Base-by-base conservation (phyloP, 2,888 invertebrate genomes). In the Hirudinaria manillensis region DNA sequence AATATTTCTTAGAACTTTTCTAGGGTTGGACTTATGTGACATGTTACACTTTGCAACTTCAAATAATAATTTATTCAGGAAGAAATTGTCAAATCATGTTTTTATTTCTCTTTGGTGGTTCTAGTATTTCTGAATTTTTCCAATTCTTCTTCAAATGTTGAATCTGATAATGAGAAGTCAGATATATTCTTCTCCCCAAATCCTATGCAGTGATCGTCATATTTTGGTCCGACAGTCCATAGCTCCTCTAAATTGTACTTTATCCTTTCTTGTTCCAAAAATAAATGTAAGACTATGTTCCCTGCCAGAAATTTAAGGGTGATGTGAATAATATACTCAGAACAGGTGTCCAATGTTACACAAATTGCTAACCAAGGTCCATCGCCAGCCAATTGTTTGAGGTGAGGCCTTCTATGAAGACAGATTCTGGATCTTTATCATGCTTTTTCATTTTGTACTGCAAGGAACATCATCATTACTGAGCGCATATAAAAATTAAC, bases 211-310 rank as follows among this genome's bases (percentile, higher is more conserved):
- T 76, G 67, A 4, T 45, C 38, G 32, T 78, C 78, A n/a, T 67
- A 72, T 27, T 76, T 76, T 7, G 75, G 70, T 1, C 96, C 96
- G 27, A 94, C 89, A 56, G 92, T 88, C 97, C 96, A 97, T 53
- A 97, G 86, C 0, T 91, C 91, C 85, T 97, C 97, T 78, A 97
- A 87, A 85, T 96, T 94, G 84, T 94, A 95, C 7, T 87, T 82
- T 78, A 87, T 85, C 80, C 97, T 88, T 0, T 89, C 88, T 79
- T 89, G 87, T 19, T 88, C 87, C 45, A 91, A 89, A 85, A 96
- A 93, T 79, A 97, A 89, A 82, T 97, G 96, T 51, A 97, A 85
- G 4, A 92, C 92, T 81, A 96, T 94, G 83, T 95, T 96, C 78
- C 93, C 94, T 93, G 85, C 79, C 79, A 81, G 76, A 72, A 75